Percentiles rank a stretch among this genome's conserved stretches.
phyloP scores from a whole-genome alignment of 2,113 vertebrate genomes.

The Leptosomus discolor region DNA sequence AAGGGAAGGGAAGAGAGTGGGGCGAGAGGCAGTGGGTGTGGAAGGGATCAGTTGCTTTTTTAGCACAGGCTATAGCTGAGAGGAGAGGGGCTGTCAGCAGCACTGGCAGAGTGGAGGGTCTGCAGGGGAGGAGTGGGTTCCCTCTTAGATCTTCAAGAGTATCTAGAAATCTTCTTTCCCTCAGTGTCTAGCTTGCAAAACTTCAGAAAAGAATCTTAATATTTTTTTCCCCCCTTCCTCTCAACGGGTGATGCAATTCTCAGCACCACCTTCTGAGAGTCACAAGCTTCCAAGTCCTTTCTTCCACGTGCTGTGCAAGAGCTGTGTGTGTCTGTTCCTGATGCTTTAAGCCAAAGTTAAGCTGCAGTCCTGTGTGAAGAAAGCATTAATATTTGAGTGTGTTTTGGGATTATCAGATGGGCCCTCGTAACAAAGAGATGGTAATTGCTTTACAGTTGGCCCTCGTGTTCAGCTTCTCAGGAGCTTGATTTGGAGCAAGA shows the following conservation, averaged over 20 bases:
- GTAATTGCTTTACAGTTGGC: not conserved
- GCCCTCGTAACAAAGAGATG: not conserved
- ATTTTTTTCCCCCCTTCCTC: rapidly evolving
- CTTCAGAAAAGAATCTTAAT: not conserved
- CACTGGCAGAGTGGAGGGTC: not conserved
- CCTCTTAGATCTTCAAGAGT: not conserved
- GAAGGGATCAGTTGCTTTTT: not conserved
- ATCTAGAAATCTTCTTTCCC: not conserved
- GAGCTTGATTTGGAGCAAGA: not conserved
- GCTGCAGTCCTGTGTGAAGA: not conserved
- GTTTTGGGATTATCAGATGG: not conserved
- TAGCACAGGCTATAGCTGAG: not conserved
- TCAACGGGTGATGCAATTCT: not conserved
- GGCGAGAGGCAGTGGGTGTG: not conserved
- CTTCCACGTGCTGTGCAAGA: not conserved
- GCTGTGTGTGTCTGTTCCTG: not conserved
- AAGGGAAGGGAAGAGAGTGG: not conserved
- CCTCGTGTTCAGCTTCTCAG: not conserved
- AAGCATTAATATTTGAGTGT: not conserved
- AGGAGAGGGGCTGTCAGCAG: not conserved
- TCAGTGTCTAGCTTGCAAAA: not conserved
- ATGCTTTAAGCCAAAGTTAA: not conserved
- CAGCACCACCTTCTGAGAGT: not conserved
- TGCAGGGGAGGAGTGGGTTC: not conserved
- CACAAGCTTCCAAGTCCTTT: not conserved